phyloP scores from a whole-genome alignment of 2,888 invertebrate species.

The Molanna angustata region DNA sequence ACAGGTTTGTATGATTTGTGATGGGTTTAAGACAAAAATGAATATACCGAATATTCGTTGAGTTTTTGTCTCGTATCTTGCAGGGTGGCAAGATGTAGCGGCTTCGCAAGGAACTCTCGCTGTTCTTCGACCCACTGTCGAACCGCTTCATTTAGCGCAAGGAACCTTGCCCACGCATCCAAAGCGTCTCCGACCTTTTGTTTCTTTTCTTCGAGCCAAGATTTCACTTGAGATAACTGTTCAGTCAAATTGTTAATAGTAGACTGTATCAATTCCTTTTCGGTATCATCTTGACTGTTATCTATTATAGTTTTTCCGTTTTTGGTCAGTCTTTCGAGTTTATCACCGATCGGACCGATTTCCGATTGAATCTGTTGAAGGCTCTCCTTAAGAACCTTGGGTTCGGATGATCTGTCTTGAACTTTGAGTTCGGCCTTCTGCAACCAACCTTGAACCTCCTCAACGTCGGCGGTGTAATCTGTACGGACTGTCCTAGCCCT shows the following conservation, averaged over 20 bases:
- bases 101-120: slow-evolving; percentile 73
- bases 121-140: slow-evolving; percentile 83
- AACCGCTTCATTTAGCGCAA: slow-evolving; percentile 76
- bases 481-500: slow-evolving; percentile 78
- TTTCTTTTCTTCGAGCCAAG: slow-evolving; percentile 79
- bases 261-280: slow-evolving; percentile 70
- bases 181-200: slow-evolving; percentile 82
- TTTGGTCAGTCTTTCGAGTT: slow-evolving; percentile 72
- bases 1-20: neutral
- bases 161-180: slow-evolving; percentile 86
- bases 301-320: slow-evolving; percentile 78
- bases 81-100: slow-evolving; percentile 73
- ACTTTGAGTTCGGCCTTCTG: slow-evolving; percentile 79
- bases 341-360: slow-evolving; percentile 67
- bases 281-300: slow-evolving; percentile 73
- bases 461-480: slow-evolving; percentile 77
- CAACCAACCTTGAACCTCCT: slow-evolving; percentile 80
- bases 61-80: slow-evolving; percentile 81
- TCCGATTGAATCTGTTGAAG: slow-evolving; percentile 76
- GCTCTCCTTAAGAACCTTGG: slow-evolving; percentile 72
- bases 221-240: slow-evolving; percentile 73
- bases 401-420: slow-evolving; percentile 76
- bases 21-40: neutral
- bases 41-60: slow-evolving; percentile 77
- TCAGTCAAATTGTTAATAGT: slow-evolving; percentile 75